Base-by-base conservation (phyloP, 2,888 invertebrate genomes). In the Pheosia tremula region DNA sequence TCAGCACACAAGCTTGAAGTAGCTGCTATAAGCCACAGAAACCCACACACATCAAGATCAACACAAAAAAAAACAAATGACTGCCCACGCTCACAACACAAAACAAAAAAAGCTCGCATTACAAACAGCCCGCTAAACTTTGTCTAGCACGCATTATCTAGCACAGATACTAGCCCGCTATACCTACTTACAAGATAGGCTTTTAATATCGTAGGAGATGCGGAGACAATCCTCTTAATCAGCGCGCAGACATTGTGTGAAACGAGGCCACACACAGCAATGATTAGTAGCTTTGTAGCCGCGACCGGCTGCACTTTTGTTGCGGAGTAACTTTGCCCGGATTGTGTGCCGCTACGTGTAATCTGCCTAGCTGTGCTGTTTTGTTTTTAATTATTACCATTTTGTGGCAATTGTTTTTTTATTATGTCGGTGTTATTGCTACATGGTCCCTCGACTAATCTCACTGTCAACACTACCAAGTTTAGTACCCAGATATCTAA, bases 161-260 rank as follows among this genome's bases (percentile, higher is more conserved):
- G 55, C 55, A 36, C 54, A 55, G 39, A 55, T 55, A 55, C 11
- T 39, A 36, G 39, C 10, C 10, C 24, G 2, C 24, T 7, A 36
- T 36, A 8, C 10, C 55, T 39, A 36, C 55, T 41, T 49, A 75
- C 74, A 91, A 91, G 91, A 91, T 87, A 77, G 87, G 83, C 24
- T 91, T 92, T 92, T 92, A 92, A 92, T 92, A 92, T 89, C 87
- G 83, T 87, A 90, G 89, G 84, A 89, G 85, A 84, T 84, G 80
- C 82, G 89, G 91, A 92, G 93, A 93, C 93, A 93, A 93, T 93
- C 91, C 93, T 91, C 93, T 93, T 93, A 93, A 93, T 93, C 93
- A 93, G 83, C 75, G 81, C 74, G 77, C 88, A 90, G 91, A 93
- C 93, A 93, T 88, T 93, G 91, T 90, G 83, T 81, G 86, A 87